These are phyloP conservation scores for Felis chaus DNA, from an alignment of 2,113 vertebrate species.

Conservation along the genomic window DNA sequence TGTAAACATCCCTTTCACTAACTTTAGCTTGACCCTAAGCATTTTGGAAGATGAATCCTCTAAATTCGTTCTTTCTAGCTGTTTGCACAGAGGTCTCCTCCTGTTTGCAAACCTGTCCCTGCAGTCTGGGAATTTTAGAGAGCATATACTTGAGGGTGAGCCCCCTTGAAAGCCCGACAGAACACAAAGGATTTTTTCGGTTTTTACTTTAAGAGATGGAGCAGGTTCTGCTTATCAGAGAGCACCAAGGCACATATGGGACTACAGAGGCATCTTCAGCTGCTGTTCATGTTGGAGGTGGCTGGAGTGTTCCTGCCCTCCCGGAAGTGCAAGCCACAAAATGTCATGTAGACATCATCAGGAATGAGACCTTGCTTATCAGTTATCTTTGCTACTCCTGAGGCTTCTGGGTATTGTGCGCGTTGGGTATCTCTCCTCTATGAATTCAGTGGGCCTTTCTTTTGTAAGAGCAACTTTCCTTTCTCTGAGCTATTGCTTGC, in stretches of 20 bases:
- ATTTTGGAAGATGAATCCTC: constrained; percentile 10
- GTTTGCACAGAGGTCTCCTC: not conserved
- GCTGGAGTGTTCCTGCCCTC: not conserved
- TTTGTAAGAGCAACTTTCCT: constrained; percentile 48
- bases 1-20: not conserved
- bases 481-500: constrained; percentile 60
- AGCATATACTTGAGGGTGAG: not conserved
- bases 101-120: not conserved
- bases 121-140: not conserved
- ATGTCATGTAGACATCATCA: constrained; percentile 50
- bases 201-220: not conserved
- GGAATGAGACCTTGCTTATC: constrained; percentile 63
- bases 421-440: not conserved
- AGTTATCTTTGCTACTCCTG: constrained; percentile 54
- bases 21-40: constrained; percentile 11
- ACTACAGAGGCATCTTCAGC: not conserved
- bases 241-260: not conserved
- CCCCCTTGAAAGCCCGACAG: not conserved
- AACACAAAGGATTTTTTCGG: not conserved
- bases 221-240: not conserved
- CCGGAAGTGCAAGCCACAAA: not conserved
- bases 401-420: not conserved
- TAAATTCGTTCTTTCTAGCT: not conserved
- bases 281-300: not conserved
- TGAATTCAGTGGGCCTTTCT: constrained; percentile 56